Percentiles rank a stretch among this genome's conserved stretches.
Conservation (phyloP, 2,797 vertebrate species). For the Sternotherus odoratus region DNA sequence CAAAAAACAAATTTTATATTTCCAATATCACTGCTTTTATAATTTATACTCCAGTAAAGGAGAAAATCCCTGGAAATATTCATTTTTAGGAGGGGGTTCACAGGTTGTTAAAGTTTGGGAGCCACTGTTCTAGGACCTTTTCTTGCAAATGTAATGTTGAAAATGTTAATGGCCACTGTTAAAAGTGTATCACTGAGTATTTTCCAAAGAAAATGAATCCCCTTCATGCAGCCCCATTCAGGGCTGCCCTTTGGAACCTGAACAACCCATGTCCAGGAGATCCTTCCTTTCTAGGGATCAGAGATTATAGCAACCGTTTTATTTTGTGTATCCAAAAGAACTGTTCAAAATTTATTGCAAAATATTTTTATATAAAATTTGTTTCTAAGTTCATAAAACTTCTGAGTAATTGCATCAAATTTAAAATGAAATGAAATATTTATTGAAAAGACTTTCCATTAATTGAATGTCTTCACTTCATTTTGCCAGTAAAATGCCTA, state of each 20-base stretch:
- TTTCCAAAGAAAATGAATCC: neutral
- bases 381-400: neutral
- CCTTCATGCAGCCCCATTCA: neutral
- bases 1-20: too few species aligned
- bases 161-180: neutral
- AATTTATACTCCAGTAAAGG: too few species aligned
- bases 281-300: neutral
- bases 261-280: neutral
- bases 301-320: neutral
- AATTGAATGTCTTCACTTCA: neutral
- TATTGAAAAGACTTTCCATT: neutral
- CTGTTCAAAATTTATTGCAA: neutral
- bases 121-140: neutral
- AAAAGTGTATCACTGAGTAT: neutral
- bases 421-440: neutral
- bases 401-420: neutral
- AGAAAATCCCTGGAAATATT: too few species aligned
- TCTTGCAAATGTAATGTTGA: neutral
- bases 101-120: too few species aligned
- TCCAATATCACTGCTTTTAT: too few species aligned
- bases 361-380: slow-evolving; percentile 1
- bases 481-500: neutral
- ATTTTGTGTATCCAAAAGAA: neutral
- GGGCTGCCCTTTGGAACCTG: neutral
- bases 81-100: too few species aligned